Percentiles rank a stretch among this genome's conserved stretches.
Evolutionary conservation across 2,797 vertebrate species (phyloP).

Genomic region (Lagorchestes hirsutus): DNA sequence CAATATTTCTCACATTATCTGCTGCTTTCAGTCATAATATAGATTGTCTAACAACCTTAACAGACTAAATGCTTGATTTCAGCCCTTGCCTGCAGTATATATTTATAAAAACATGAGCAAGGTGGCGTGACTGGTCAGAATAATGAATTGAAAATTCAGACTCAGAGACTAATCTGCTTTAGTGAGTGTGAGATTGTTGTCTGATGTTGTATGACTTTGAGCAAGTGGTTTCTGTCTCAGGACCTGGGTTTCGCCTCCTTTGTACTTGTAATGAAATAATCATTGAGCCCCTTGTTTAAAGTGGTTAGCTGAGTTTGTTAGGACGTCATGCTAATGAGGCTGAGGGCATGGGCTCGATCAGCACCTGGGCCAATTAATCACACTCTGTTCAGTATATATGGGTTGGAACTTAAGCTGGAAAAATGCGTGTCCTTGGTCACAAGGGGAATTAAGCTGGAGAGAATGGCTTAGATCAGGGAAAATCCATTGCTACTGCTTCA

Average conservation of each 20-base stretch:
- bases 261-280: conserved; percentile 33
- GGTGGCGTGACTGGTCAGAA: not conserved
- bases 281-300: conserved; percentile 16
- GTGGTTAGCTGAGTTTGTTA: conserved; percentile 10
- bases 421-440: conserved; percentile 18
- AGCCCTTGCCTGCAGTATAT: not conserved
- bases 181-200: conserved; percentile 32
- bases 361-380: conserved; percentile 20
- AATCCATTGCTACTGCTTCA: conserved; percentile 29
- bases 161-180: conserved; percentile 16
- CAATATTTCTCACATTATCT: conserved; percentile 3
- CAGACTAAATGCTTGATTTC: conserved; percentile 27
- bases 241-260: conserved; percentile 18
- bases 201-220: not conserved
- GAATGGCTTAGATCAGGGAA: conserved; percentile 27
- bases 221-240: conserved; percentile 25
- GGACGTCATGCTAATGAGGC: conserved; percentile 5
- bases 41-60: not conserved
- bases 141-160: conserved; percentile 24
- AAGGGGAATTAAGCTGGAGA: conserved; percentile 18
- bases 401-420: not conserved
- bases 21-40: not conserved
- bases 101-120: conserved; percentile 24
- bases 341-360: conserved; percentile 18
- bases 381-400: conserved; percentile 8